Base-by-base conservation (phyloP, 2,888 invertebrate species). In the Phytoseiulus persimilis region DNA sequence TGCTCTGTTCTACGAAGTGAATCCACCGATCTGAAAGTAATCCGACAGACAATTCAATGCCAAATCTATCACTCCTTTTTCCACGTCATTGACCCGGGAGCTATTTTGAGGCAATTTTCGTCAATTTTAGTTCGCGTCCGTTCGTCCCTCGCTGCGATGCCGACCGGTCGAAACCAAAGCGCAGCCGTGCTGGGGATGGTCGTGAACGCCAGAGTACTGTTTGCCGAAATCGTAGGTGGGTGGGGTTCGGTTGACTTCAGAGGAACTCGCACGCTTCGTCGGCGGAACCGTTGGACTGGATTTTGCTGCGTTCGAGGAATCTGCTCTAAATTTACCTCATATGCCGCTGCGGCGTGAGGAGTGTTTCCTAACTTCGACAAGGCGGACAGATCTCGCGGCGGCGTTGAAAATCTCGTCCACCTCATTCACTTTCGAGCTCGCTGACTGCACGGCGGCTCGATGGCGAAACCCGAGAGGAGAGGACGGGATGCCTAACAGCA, bases 71-170 rank as follows among this genome's bases (percentile, higher is more conserved):
- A 65, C 65, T 65, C 65, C 65, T 65, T 65, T 65, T 65, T 65
- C 65, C 65, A 65, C 65, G 65, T 65, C 65, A 65, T 23, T 65
- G 65, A 28, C 9, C 65, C 28, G 11, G 28, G 65, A 11, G 65
- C 65, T 65, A 65, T 65, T 65, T 65, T 65, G 65, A 65, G 65
- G 65, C 65, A 65, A 65, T 65, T 65, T 65, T 65, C 65, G 65
- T 14, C 65, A 65, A 65, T 65, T 28, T 65, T 28, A 39, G 39
- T 65, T 1, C 14, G 46, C 46, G 46, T 46, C 46, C 9, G 46
- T 46, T 14, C 65, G 65, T 65, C 65, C 28, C 65, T 65, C 65
- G 65, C 46, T 14, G 46, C 46, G 46, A 46, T 46, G 6, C 65
- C 65, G 18, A 65, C 65, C 18, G 65, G 65, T 65, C 11, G 18